phyloP scores from a whole-genome alignment of 37 sponge, comb jelly and placozoan species.

The Haliclona indistincta region DNA sequence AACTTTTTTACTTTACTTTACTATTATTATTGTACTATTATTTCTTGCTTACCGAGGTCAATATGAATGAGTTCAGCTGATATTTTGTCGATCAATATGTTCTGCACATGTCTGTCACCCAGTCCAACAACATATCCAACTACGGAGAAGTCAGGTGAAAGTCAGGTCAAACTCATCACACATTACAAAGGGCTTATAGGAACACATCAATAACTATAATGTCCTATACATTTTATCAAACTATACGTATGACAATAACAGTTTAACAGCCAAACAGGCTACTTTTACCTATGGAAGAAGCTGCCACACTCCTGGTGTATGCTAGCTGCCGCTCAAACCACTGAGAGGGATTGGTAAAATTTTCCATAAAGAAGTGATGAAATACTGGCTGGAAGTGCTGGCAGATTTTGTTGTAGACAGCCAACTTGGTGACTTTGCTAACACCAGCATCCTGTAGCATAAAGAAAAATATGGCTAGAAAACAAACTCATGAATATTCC shows the following conservation, averaged over 20 bases:
- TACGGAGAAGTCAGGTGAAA: too few species aligned
- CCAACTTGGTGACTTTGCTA: conserved; percentile 2
- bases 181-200: too few species aligned
- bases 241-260: too few species aligned
- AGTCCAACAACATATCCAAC: conserved; percentile 98
- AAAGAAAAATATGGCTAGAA: too few species aligned
- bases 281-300: conserved; percentile 87
- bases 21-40: too few species aligned
- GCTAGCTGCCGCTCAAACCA: conserved; percentile 90
- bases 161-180: too few species aligned
- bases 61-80: conserved; percentile 99
- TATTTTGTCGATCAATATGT: conserved; percentile 90
- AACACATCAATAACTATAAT: too few species aligned
- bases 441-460: too few species aligned
- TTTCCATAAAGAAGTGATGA: conserved; percentile 96
- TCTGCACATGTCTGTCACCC: conserved; percentile 96
- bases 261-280: neutral
- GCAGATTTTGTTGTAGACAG: conserved; percentile 42
- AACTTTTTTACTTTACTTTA: too few species aligned
- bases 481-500: too few species aligned
- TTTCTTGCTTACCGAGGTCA: conserved; percentile 78
- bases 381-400: conserved; percentile 92
- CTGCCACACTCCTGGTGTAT: conserved; percentile 94
- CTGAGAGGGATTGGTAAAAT: conserved; percentile 71
- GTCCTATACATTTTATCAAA: too few species aligned